Conservation (phyloP, 2,113 vertebrate species). For the Oxyruncus cristatus region DNA sequence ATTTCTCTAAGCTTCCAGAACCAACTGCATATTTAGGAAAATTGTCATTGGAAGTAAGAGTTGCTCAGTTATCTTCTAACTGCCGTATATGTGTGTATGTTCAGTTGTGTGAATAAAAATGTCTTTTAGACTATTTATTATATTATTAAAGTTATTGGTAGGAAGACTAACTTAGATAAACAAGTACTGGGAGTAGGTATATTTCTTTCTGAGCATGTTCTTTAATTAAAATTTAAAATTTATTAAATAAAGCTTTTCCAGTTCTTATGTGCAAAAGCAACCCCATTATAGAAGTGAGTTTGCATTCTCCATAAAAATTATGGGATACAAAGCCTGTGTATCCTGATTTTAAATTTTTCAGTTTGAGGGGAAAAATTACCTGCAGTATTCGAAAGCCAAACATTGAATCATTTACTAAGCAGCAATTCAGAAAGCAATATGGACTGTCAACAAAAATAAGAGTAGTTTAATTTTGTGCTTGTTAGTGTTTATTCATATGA, state of each 20-base stretch:
- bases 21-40: not conserved
- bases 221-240: not conserved
- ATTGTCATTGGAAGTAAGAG: not conserved
- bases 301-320: not conserved
- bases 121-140: not conserved
- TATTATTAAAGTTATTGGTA: not conserved
- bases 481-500: not conserved
- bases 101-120: not conserved
- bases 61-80: not conserved
- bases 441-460: constrained; percentile 25
- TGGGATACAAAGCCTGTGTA: not conserved
- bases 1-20: not conserved
- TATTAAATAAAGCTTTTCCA: not conserved
- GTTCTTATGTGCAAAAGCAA: not conserved
- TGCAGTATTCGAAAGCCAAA: not conserved
- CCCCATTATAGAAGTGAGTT: not conserved
- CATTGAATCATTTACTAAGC: constrained; percentile 5
- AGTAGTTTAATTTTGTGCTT: not conserved
- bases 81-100: not conserved
- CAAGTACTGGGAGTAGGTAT: not conserved
- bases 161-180: not conserved
- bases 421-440: constrained; percentile 32
- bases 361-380: not conserved
- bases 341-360: not conserved
- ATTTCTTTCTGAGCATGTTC: not conserved